A percentile compares a stretch with the other conserved stretches of the same genome.
Evolutionary conservation across 2,888 invertebrate genomes (phyloP).

Genomic region (Osedax fenrisi): DNA sequence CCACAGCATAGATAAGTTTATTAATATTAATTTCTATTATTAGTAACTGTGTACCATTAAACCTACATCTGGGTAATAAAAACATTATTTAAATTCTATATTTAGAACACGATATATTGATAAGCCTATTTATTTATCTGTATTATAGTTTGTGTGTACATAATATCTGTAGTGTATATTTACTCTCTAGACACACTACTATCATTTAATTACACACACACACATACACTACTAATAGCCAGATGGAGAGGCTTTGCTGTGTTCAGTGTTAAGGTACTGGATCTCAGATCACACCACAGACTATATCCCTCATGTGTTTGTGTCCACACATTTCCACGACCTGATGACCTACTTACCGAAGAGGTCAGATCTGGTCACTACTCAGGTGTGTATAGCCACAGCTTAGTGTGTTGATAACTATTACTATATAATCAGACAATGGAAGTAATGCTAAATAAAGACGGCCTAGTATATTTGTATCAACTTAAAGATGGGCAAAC

Average conservation of each 20-base stretch:
- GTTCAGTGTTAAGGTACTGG: slow-evolving; percentile 62
- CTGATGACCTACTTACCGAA: slow-evolving; percentile 54
- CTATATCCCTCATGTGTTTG: slow-evolving; percentile 63
- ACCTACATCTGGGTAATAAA: too few species aligned
- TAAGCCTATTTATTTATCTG: too few species aligned
- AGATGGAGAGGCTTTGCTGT: slow-evolving; percentile 66
- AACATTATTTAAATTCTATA: too few species aligned
- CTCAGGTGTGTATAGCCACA: slow-evolving; percentile 51
- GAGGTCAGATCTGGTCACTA: slow-evolving; percentile 52
- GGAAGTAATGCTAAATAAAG: background rate
- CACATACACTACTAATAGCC: slow-evolving; percentile 51
- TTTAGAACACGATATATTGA: too few species aligned
- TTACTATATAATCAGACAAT: background rate
- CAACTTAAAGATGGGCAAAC: background rate
- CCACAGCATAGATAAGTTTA: too few species aligned
- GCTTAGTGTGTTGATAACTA: background rate
- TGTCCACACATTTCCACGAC: slow-evolving; percentile 67
- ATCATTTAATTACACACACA: background rate
- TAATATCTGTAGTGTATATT: too few species aligned
- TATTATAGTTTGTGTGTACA: too few species aligned
- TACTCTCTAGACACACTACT: too few species aligned
- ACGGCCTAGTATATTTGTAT: background rate
- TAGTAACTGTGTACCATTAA: too few species aligned
- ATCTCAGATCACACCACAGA: slow-evolving; percentile 51
- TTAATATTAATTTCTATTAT: too few species aligned